Percentiles rank a stretch among this genome's conserved stretches.
Conservation (phyloP, 2,113 vertebrate genomes). For the Chloropsis cyanopogon region DNA sequence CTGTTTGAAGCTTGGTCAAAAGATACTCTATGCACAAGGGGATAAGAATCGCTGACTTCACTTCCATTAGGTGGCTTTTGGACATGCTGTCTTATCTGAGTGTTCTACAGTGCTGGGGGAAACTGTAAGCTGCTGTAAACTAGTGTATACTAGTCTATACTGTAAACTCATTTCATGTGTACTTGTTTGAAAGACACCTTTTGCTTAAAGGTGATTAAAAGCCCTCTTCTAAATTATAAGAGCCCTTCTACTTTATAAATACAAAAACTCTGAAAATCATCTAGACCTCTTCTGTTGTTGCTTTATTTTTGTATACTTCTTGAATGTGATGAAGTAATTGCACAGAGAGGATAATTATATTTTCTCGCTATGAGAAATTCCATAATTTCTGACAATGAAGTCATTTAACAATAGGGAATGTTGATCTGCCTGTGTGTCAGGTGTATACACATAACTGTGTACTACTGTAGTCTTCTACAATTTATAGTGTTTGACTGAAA, state of each 20-base stretch:
- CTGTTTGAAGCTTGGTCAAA: neutral
- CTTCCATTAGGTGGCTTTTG: neutral
- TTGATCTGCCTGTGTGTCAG: neutral
- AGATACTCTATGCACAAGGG: accelerated
- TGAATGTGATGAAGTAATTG: neutral
- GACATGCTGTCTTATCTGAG: neutral
- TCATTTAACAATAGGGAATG: neutral
- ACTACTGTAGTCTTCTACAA: neutral
- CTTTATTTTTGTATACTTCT: neutral
- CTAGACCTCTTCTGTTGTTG: neutral
- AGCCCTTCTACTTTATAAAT: neutral
- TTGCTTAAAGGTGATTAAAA: neutral
- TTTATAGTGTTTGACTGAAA: neutral
- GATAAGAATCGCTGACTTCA: neutral
- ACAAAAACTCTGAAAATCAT: neutral
- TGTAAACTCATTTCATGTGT: neutral
- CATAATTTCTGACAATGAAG: neutral
- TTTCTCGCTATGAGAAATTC: neutral
- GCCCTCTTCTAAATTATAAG: neutral
- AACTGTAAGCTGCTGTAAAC: neutral
- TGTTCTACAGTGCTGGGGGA: neutral
- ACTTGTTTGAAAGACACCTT: neutral
- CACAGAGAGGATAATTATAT: neutral
- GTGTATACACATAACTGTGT: neutral
- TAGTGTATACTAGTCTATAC: too few relatives aligned